Evolutionary conservation across 1,140 invertebrate species (phyloP).

Genomic region (Neodiprion fabricii): DNA sequence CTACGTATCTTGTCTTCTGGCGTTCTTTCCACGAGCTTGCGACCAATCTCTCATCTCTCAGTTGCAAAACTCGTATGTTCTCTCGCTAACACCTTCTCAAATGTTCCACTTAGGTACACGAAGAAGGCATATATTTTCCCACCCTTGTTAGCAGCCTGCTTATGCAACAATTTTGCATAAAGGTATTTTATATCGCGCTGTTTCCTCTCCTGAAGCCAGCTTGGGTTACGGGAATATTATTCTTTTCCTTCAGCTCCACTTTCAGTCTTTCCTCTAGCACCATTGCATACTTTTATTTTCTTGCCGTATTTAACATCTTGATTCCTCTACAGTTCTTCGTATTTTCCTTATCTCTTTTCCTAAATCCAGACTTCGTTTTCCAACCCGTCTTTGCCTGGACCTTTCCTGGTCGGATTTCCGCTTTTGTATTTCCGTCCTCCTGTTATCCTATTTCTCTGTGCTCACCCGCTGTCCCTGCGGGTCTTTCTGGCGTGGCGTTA

Average conservation of each 20-base stretch:
- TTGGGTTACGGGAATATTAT: neutral
- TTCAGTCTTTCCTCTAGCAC: constrained; percentile 12
- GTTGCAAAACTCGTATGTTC: neutral
- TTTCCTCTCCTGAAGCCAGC: constrained; percentile 14
- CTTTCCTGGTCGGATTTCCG: neutral
- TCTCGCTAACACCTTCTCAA: neutral
- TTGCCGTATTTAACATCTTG: neutral
- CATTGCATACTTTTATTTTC: constrained; percentile 12
- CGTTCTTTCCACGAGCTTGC: neutral
- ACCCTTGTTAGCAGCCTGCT: neutral
- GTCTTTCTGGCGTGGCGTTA: neutral
- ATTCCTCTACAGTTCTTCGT: neutral
- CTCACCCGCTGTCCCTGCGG: neutral
- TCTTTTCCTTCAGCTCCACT: constrained; percentile 8
- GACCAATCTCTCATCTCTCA: neutral
- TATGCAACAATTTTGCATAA: constrained; percentile 4
- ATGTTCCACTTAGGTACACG: neutral
- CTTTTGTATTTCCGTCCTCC: neutral
- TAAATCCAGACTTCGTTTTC: constrained; percentile 6
- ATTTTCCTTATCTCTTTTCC: neutral
- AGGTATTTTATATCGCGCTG: constrained; percentile 9
- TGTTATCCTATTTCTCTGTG: neutral
- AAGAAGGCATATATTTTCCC: constrained; percentile 5
- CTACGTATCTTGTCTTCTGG: neutral
- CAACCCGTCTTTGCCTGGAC: neutral